phyloP scores from a whole-genome alignment of 2,113 vertebrate genomes.

The Triplophysa tibetana region DNA sequence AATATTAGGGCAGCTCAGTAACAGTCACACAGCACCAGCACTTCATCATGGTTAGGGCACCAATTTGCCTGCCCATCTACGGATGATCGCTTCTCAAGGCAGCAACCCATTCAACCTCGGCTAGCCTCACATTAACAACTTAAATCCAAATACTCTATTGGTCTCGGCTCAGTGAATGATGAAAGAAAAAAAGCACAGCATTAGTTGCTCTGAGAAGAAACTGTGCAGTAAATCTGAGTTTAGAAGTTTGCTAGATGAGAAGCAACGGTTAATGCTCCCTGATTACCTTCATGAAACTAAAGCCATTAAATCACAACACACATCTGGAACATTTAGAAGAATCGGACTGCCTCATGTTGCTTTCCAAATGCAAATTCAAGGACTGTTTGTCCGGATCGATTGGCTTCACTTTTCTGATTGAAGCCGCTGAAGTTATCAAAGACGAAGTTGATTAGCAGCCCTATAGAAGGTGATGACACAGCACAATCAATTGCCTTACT shows the following conservation, averaged over 20 bases:
- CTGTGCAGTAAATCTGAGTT: slow-evolving; percentile 7
- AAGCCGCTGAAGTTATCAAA: slow-evolving; percentile 55
- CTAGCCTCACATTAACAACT: slow-evolving; percentile 35
- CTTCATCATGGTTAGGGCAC: slow-evolving; percentile 45
- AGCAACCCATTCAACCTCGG: slow-evolving; percentile 39
- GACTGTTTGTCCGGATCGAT: slow-evolving; percentile 58
- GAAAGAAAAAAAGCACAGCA: slow-evolving; percentile 23
- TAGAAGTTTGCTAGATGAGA: slow-evolving; percentile 33
- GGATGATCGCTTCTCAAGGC: slow-evolving; percentile 43
- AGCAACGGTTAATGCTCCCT: slow-evolving; percentile 30
- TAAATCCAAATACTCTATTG: slow-evolving; percentile 43
- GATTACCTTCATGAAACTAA: slow-evolving; percentile 32
- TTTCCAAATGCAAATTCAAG: slow-evolving; percentile 53
- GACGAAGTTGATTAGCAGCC: slow-evolving; percentile 45
- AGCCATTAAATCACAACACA: slow-evolving; percentile 47
- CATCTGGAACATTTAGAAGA: slow-evolving; percentile 43
- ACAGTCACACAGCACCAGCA: slow-evolving; percentile 33
- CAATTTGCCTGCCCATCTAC: slow-evolving; percentile 49
- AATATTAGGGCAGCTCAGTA: slow-evolving; percentile 24
- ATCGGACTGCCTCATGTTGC: slow-evolving; percentile 32
- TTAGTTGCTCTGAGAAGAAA: slow-evolving; percentile 19
- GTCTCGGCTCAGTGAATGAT: slow-evolving; percentile 31
- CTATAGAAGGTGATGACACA: slow-evolving; percentile 53
- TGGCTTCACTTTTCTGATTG: slow-evolving; percentile 58
- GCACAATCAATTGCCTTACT: slow-evolving; percentile 49